These are phyloP conservation scores for Apoda limacodes DNA, from an alignment of 2,888 invertebrate species.

Conservation along the genomic window DNA sequence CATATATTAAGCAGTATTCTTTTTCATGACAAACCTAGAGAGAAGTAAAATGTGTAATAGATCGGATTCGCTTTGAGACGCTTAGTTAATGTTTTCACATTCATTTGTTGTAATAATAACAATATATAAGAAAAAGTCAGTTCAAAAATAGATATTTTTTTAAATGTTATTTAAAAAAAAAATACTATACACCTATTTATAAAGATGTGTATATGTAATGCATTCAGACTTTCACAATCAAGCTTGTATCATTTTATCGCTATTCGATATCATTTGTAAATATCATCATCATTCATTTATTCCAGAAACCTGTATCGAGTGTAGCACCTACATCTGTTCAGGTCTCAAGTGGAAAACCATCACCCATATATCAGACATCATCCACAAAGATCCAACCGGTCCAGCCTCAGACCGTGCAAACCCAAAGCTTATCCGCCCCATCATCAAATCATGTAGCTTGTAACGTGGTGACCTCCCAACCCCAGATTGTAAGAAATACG, in stretches of 20 bases:
- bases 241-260: constrained; percentile 25
- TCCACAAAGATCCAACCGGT: constrained; percentile 85
- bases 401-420: constrained; percentile 78
- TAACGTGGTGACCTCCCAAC: constrained; percentile 58
- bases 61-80: too few relatives aligned
- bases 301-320: constrained; percentile 88
- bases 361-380: constrained; percentile 83
- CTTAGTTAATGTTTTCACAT: too few relatives aligned
- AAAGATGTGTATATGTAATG: too few relatives aligned
- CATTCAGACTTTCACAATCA: too few relatives aligned
- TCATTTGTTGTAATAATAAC: too few relatives aligned
- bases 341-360: constrained; percentile 74
- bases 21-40: too few relatives aligned
- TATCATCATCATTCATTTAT: constrained; percentile 60
- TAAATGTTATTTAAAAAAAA: too few relatives aligned
- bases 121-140: too few relatives aligned
- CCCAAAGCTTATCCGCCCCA: constrained; percentile 45
- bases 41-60: too few relatives aligned
- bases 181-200: too few relatives aligned
- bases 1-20: too few relatives aligned
- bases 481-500: constrained; percentile 64
- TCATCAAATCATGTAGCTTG: constrained; percentile 57
- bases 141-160: too few relatives aligned
- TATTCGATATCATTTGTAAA: constrained; percentile 57
- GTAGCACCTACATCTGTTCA: constrained; percentile 84